A percentile compares a stretch with the other conserved stretches of the same genome.
Conservation (phyloP, 2,113 vertebrate species). For the Clinocottus analis region DNA sequence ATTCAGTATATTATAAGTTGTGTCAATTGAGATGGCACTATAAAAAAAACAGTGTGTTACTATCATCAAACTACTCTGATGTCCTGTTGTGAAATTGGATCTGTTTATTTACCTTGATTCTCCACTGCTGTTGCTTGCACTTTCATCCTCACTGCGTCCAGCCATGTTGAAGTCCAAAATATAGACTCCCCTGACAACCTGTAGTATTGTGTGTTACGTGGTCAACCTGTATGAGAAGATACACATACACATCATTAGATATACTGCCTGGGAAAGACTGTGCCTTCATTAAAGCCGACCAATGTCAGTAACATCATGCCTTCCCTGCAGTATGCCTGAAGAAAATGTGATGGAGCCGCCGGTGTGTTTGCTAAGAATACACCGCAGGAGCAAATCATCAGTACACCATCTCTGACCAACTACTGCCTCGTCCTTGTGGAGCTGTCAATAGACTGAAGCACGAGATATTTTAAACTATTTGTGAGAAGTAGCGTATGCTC, state of each 20-base stretch:
- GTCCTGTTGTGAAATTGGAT: neutral
- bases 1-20: neutral
- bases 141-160: constrained; percentile 97
- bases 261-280: neutral
- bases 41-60: neutral
- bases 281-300: neutral
- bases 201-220: constrained; percentile 31
- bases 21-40: neutral
- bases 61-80: neutral
- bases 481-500: neutral
- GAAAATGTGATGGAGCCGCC: neutral
- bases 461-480: neutral
- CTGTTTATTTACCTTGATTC: constrained; percentile 90
- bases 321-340: neutral
- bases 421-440: neutral
- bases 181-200: constrained; percentile 48
- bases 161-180: constrained; percentile 87
- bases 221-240: constrained; percentile 44
- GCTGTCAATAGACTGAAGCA: constrained; percentile 12
- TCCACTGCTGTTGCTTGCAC: constrained; percentile 93
- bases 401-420: neutral
- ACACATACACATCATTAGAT: neutral
- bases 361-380: neutral
- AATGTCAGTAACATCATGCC: neutral
- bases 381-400: neutral